phyloP scores from a whole-genome alignment of 2,888 invertebrate species.

The Ceriagrion tenellum region DNA sequence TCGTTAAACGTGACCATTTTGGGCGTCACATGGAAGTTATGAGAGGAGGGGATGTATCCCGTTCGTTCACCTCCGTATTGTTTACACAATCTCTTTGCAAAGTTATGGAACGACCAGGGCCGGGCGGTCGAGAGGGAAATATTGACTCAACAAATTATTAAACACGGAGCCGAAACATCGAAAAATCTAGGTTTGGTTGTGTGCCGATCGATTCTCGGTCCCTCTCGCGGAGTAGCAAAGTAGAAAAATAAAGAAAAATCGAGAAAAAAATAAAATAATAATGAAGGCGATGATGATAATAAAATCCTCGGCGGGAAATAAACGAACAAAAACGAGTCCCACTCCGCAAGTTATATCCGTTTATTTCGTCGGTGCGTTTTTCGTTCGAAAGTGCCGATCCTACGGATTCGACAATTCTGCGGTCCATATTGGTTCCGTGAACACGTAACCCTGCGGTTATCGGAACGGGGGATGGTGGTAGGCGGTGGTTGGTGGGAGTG shows the following conservation, averaged over 20 bases:
- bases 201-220: neutral
- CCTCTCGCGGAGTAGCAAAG: too few species aligned
- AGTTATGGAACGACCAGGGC: neutral
- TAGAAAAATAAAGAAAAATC: neutral
- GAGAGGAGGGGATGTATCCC: neutral
- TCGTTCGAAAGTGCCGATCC: conserved; percentile 6
- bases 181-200: neutral
- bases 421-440: conserved; percentile 32
- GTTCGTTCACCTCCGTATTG: conserved; percentile 23
- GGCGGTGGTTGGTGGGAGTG: neutral
- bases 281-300: too few species aligned
- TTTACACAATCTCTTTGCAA: conserved; percentile 24
- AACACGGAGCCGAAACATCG: neutral
- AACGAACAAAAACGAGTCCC: neutral
- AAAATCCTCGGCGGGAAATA: neutral
- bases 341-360: neutral
- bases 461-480: neutral
- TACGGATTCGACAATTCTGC: conserved; percentile 15
- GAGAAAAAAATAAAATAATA: neutral
- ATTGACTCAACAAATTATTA: conserved; percentile 29
- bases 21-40: neutral
- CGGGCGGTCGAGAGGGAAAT: neutral
- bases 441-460: conserved; percentile 41
- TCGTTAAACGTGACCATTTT: neutral
- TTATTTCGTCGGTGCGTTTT: conserved; percentile 9